A percentile compares a stretch with the other conserved stretches of the same genome.
phyloP scores from a whole-genome alignment of 2,888 invertebrate species.

The Calliscelio sp. region DNA sequence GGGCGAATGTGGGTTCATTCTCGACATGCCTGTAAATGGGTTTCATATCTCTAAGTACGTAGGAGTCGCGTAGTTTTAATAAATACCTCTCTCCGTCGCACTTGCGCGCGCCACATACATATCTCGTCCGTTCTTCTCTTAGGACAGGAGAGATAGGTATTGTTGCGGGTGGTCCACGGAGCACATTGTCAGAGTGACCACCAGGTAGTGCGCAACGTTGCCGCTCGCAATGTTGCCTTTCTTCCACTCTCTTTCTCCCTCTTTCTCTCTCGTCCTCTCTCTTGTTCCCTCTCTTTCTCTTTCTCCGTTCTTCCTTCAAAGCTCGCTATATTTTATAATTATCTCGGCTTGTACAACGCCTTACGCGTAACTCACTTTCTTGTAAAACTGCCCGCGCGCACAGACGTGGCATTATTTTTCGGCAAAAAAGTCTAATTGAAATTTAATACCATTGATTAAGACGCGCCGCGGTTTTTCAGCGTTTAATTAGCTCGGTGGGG shows the following conservation, averaged over 20 bases:
- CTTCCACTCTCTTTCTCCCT: conserved; percentile 70
- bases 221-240: conserved; percentile 84
- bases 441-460: conserved; percentile 68
- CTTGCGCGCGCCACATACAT: conserved; percentile 64
- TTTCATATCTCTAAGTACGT: conserved; percentile 74
- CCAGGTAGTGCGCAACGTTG: conserved; percentile 85
- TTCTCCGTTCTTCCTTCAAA: conserved; percentile 62
- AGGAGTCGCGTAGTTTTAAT: conserved; percentile 75
- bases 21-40: conserved; percentile 72
- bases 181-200: conserved; percentile 85
- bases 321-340: conserved; percentile 71
- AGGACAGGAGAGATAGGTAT: conserved; percentile 83
- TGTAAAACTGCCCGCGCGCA: conserved; percentile 38
- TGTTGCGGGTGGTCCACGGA: conserved; percentile 85
- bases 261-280: conserved; percentile 72
- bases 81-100: conserved; percentile 71
- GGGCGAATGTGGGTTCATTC: conserved; percentile 64
- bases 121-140: conserved; percentile 70
- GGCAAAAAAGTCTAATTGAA: conserved; percentile 63
- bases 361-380: conserved; percentile 57
- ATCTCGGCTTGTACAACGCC: conserved; percentile 65
- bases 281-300: conserved; percentile 60
- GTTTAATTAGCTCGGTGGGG: conserved; percentile 43
- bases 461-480: conserved; percentile 40
- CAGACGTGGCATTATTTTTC: conserved; percentile 41